phyloP scores from a whole-genome alignment of 2,113 vertebrate species.

The Arothron firmamentum region DNA sequence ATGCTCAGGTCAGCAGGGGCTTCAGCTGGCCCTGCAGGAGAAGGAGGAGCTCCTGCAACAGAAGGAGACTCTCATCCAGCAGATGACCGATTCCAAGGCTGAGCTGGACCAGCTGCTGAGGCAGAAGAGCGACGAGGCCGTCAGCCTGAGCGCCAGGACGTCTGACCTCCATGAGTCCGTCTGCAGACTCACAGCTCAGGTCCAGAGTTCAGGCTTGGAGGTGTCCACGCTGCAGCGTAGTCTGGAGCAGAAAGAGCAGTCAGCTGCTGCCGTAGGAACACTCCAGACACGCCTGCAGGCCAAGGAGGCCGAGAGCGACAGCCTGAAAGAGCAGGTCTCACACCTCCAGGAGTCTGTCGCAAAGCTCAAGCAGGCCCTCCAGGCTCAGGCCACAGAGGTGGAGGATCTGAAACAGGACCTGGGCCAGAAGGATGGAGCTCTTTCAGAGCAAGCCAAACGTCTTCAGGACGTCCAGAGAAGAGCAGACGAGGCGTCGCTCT shows the following conservation, averaged over 20 bases:
- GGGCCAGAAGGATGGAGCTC: conserved; percentile 61
- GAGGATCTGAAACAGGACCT: conserved; percentile 54
- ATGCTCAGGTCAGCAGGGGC: conserved; percentile 60
- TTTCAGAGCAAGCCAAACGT: conserved; percentile 55
- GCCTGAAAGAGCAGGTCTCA: conserved; percentile 68
- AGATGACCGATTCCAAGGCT: conserved; percentile 59
- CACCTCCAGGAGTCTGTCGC: conserved; percentile 65
- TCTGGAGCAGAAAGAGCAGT: conserved; percentile 72
- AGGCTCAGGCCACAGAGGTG: conserved; percentile 61
- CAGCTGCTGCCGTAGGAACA: conserved; percentile 49
- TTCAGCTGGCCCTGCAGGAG: conserved; percentile 57
- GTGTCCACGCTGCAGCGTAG: conserved; percentile 54
- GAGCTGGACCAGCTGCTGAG: conserved; percentile 73
- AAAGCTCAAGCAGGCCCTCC: conserved; percentile 61
- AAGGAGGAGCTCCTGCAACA: conserved; percentile 68
- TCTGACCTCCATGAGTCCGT: conserved; percentile 66
- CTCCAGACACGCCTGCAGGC: conserved; percentile 62
- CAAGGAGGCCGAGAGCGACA: conserved; percentile 73
- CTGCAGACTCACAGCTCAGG: conserved; percentile 51
- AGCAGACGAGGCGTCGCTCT: conserved; percentile 59
- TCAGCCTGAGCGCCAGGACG: conserved; percentile 56
- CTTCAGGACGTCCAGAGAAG: conserved; percentile 68
- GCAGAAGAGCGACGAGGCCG: conserved; percentile 64
- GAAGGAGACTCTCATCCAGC: conserved; percentile 70
- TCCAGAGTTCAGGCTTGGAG: conserved; percentile 70